Evolutionary conservation across 2,888 invertebrate genomes (phyloP), one percentile per base, ranked within the genome.

Genomic region (Ennomos erosarius): DNA sequence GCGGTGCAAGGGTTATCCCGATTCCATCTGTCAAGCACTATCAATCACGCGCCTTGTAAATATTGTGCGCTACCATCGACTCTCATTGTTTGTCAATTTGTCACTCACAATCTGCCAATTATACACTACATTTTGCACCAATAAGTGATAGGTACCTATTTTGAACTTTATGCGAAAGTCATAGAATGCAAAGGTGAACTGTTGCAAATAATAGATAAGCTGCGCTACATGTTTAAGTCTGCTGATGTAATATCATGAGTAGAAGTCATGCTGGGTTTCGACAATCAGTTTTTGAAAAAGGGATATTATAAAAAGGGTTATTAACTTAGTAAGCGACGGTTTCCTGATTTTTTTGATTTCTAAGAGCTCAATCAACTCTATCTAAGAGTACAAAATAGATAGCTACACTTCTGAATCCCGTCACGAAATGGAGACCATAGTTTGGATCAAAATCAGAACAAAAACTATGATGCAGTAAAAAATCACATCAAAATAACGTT

Each of bases 31-130:
- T 85, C 85, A 77, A 64, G 69, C 74, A 85, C 85, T 80, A 91
- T 91, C 89, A 86, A 91, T 91, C 90, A 90, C 83, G 62, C 73
- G 64, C 67, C 71, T 73, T 75, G 84, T 85, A 87, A 88, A 90
- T 85, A 88, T 84, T 88, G 84, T 86, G 75, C 58, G n/a, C 82
- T 82, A 80, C 79, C 76, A 78, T 81, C 82, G 84, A 83, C 82
- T 82, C 82, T 83, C 82, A 84, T 86, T 87, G 87, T 87, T 85
- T 82, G 81, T 51, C 59, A 51, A 58, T 58, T 61, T 42, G 56
- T 56, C 50, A 48, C 33, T 51, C 35, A 39, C n/a, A 42, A 38
- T 44, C 46, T 46, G 55, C 44, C 58, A 13, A 44, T 58, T 53
- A 43, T 37, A 47, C 48, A 48, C 35, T 38, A 42, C 46, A 26